Evolutionary conservation across 1,140 invertebrate species (phyloP).

Genomic region (Oreohelix idahoensis): DNA sequence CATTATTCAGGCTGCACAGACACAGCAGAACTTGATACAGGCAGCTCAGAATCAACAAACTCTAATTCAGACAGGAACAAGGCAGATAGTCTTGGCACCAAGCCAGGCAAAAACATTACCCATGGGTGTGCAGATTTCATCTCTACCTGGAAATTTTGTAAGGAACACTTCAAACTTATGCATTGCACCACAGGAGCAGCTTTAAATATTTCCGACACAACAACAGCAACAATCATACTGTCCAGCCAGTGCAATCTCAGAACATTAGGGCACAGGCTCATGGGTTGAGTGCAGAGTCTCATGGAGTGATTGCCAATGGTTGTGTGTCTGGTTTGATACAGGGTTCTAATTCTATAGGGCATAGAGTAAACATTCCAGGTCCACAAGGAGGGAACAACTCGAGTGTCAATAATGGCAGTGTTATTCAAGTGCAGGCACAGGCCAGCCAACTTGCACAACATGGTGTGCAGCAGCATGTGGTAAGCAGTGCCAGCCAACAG

Average conservation of each 20-base stretch:
- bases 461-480: background rate
- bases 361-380: conserved; percentile 13
- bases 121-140: conserved; percentile 29
- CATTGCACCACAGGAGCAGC: conserved; percentile 6
- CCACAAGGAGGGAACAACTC: background rate
- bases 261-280: background rate
- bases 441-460: background rate
- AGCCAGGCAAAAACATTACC: conserved; percentile 17
- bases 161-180: conserved; percentile 26
- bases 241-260: conserved; percentile 20
- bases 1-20: conserved; percentile 25
- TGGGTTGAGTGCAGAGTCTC: background rate
- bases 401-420: background rate
- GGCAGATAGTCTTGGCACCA: conserved; percentile 27
- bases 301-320: conserved; percentile 8
- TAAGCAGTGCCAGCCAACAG: background rate
- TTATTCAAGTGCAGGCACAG: background rate
- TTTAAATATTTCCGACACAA: conserved; percentile 20
- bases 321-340: background rate
- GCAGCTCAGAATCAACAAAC: conserved; percentile 8
- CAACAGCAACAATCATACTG: conserved; percentile 13
- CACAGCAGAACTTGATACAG: conserved; percentile 19
- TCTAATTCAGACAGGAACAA: conserved; percentile 5
- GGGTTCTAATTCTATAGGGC: background rate
- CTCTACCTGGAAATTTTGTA: conserved; percentile 13